These are phyloP conservation scores for Trogon surrucura DNA, from an alignment of 2,113 vertebrate species.

Conservation along the genomic window DNA sequence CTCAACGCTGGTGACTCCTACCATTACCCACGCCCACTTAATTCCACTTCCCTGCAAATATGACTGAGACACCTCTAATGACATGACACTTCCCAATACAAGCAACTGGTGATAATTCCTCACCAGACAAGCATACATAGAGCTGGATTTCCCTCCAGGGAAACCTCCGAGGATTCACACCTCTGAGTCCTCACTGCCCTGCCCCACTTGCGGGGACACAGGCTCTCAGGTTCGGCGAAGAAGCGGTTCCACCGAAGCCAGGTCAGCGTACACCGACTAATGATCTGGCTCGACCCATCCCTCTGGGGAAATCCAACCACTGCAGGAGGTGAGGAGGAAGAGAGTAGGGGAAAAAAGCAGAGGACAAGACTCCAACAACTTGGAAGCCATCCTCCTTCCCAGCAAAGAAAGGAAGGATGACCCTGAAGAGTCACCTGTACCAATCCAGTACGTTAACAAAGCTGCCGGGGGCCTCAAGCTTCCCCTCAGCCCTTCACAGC, in stretches of 20 bases:
- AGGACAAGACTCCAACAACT: not conserved
- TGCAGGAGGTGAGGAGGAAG: not conserved
- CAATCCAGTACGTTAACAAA: not conserved
- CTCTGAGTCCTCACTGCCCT: no score
- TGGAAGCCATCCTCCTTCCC: not conserved
- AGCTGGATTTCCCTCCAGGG: no score
- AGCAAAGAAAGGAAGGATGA: not conserved
- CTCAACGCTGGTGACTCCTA: fast-evolving
- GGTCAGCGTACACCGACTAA: no score
- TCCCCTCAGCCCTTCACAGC: not conserved
- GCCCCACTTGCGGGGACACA: no score
- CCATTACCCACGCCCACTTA: not conserved
- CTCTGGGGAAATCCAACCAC: not conserved
- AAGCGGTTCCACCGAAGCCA: no score
- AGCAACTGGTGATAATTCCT: no score
- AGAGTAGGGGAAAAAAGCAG: not conserved
- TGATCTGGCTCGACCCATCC: not conserved
- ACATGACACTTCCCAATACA: no score
- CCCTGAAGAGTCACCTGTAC: not conserved
- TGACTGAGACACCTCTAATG: not conserved
- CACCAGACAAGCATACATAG: no score
- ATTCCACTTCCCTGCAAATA: not conserved
- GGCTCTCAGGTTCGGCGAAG: no score
- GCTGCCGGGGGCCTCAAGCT: not conserved
- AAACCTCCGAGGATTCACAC: no score